These are phyloP conservation scores for Leptestheria dahalacensis DNA, from an alignment of 1,140 invertebrate species.

Conservation along the genomic window DNA sequence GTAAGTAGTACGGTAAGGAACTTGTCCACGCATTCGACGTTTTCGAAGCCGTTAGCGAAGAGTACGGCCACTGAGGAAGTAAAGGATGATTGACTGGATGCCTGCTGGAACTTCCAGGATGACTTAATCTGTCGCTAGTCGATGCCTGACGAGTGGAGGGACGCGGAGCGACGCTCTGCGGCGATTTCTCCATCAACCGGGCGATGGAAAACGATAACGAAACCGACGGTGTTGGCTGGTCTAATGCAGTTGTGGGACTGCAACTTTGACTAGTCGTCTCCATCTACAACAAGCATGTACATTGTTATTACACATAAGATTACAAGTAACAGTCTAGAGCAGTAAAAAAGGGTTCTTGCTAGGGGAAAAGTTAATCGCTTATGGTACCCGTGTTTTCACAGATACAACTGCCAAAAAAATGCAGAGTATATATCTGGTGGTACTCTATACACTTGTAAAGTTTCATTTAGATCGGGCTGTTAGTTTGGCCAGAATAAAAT, in stretches of 20 bases:
- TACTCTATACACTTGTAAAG: no score
- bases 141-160: neutral
- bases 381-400: no score
- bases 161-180: neutral
- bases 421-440: no score
- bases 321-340: no score
- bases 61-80: neutral
- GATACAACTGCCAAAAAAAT: no score
- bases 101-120: neutral
- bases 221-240: neutral
- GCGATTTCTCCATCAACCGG: conserved; percentile 10
- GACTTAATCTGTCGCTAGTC: neutral
- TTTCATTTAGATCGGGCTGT: no score
- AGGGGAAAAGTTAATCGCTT: neutral
- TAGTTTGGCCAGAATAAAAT: no score
- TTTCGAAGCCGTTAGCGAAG: neutral
- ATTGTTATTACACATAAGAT: neutral
- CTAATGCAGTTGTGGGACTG: neutral
- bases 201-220: conserved; percentile 14
- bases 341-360: neutral
- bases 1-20: neutral
- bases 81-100: neutral
- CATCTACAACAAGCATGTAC: neutral
- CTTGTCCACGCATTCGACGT: neutral
- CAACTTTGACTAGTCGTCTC: neutral